Conservation (phyloP, 2,888 invertebrate species). For the Pasiphila rectangulata region DNA sequence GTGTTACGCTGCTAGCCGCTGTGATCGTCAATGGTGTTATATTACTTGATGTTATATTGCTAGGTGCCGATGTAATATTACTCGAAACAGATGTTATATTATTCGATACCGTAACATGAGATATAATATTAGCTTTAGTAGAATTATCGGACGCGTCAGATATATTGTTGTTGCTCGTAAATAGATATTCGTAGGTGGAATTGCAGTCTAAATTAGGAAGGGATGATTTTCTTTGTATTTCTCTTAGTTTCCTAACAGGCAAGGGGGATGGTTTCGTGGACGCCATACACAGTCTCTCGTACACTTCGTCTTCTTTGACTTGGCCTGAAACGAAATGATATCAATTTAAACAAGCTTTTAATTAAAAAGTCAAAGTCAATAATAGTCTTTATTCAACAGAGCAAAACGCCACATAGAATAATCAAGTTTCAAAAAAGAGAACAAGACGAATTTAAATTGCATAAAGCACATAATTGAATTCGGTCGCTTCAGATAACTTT, state of each 20-base stretch:
- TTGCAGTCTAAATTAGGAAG: constrained; percentile 64
- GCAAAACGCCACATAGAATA: too few relatives aligned
- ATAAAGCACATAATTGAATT: too few relatives aligned
- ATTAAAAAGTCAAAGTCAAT: too few relatives aligned
- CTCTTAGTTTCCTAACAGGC: constrained; percentile 51
- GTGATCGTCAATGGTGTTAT: not conserved
- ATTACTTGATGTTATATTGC: constrained; percentile 4
- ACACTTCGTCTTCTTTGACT: constrained; percentile 48
- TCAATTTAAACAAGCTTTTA: not conserved
- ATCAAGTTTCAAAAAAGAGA: too few relatives aligned
- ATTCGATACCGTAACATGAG: too few relatives aligned
- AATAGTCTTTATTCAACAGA: too few relatives aligned
- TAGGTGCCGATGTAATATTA: constrained; percentile 5
- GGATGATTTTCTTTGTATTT: constrained; percentile 61
- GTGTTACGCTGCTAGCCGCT: not conserved
- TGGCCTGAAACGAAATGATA: constrained; percentile 26
- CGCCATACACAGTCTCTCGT: constrained; percentile 66
- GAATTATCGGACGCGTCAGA: too few relatives aligned
- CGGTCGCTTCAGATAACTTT: too few relatives aligned
- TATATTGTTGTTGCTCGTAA: constrained; percentile 42
- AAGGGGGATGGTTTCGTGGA: constrained; percentile 57
- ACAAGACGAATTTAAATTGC: too few relatives aligned
- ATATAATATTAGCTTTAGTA: too few relatives aligned
- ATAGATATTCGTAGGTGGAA: constrained; percentile 66
- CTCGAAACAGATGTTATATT: constrained; percentile 9